Base-by-base conservation (phyloP, 2,113 vertebrate genomes). In the Spheniscus mendiculus region DNA sequence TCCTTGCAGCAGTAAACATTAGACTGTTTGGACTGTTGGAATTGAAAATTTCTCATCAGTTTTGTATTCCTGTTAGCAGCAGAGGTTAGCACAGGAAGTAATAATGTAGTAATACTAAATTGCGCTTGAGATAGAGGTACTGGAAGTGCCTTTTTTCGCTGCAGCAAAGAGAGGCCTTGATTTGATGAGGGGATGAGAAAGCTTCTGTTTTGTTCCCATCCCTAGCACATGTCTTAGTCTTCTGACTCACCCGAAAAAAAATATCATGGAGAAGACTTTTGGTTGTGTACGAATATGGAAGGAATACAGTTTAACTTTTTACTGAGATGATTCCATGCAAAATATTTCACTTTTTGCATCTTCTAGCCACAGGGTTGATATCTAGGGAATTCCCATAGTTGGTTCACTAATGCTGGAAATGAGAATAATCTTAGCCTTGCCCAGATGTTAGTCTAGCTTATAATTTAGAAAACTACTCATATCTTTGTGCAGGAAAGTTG, bases 201-300 rank as follows among this genome's bases (percentile, higher is more conserved):
- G 21, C 18, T 86, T 38, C 15, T 88, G 15, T 1, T 67, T 23
- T 67, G 38, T 66, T 92, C 65, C 20, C 8, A 7, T 74, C 42
- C 16, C 20, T 63, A 29, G 18, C n/a, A 80, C 10, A 26, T 65
- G 8, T 56, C 22, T 18, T 22, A 17, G 10, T 50, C 4, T 73
- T 73, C 59, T 73, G 30, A 36, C 21, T 81, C 11, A 13, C 29
- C 23, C 63, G 50, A 11, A 53, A 73, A 69, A 76, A 13, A 1
- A 9, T 3, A 1, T 2, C 0, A 0, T 6, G 23, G 29, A 36
- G 21, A 56, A 50, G 8, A 32, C 15, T 42, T 45, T 12, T 21
- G 44, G 5, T 47, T 78, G 52, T 40, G 38, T 23, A 47, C n/a
- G 17, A 23, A 4, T 9, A 7, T 27, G 27, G 25, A 63, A 83